Conservation (phyloP, 2,888 invertebrate genomes). For the Myathropa florea region DNA sequence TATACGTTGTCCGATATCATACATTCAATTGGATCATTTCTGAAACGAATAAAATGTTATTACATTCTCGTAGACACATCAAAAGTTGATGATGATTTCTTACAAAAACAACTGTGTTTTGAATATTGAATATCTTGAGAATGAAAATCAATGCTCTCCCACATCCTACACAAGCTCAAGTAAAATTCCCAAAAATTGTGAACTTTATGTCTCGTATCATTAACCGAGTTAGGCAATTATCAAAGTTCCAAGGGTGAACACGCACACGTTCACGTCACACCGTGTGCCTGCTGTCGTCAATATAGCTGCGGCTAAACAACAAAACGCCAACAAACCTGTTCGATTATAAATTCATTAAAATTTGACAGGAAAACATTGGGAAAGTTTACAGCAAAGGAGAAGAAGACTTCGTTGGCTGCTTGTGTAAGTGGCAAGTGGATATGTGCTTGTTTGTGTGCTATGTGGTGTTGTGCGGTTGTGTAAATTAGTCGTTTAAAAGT, state of each 20-base stretch:
- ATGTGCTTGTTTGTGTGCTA: neutral
- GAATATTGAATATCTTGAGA: neutral
- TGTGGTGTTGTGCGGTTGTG: constrained; percentile 58
- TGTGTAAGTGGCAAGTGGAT: neutral
- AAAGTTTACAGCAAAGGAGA: constrained; percentile 54
- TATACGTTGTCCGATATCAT: constrained; percentile 19
- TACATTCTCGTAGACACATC: constrained; percentile 29
- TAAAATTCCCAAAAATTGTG: constrained; percentile 29
- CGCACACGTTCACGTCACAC: neutral
- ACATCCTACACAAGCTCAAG: constrained; percentile 28
- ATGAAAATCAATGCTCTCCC: constrained; percentile 38
- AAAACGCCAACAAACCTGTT: constrained; percentile 63
- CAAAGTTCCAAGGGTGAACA: constrained; percentile 31
- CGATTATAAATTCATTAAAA: constrained; percentile 70
- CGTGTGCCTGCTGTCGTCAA: constrained; percentile 21
- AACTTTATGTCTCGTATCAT: constrained; percentile 57
- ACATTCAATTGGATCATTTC: constrained; percentile 44
- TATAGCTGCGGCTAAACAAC: constrained; percentile 50
- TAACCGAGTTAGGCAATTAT: constrained; percentile 58
- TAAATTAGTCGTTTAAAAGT: constrained; percentile 68
- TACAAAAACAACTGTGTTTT: too few relatives aligned
- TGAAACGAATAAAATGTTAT: constrained; percentile 53
- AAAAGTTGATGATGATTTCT: too few relatives aligned
- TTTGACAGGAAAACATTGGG: constrained; percentile 67
- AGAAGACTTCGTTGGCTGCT: neutral